phyloP scores from a whole-genome alignment of 2,797 vertebrate species.

The Myiothlypis chrysogaster region DNA sequence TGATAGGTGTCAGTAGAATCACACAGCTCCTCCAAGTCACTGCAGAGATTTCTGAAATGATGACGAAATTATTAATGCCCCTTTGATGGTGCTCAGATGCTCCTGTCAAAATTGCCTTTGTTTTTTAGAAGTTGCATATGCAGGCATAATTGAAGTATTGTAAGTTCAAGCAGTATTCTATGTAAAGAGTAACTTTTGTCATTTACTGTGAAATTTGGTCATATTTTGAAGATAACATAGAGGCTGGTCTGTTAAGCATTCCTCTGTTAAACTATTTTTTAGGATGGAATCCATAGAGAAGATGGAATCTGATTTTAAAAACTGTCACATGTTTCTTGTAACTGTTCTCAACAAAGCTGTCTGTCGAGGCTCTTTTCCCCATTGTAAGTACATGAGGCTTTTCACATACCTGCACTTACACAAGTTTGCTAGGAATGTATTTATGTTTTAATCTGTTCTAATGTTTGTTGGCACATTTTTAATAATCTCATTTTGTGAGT shows the following conservation, averaged over 20 bases:
- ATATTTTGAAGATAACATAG: background rate
- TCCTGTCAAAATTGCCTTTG: background rate
- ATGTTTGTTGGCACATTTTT: background rate
- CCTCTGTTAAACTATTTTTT: constrained; percentile 35
- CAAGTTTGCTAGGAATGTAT: background rate
- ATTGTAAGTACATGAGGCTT: constrained; percentile 82
- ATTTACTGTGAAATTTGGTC: background rate
- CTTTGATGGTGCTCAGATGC: background rate
- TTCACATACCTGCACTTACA: background rate
- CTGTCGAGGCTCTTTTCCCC: constrained; percentile 95
- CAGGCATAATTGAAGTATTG: background rate
- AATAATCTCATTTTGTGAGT: background rate
- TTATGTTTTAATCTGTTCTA: background rate
- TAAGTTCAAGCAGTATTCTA: background rate
- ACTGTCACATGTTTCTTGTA: constrained; percentile 98
- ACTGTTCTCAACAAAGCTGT: constrained; percentile 97
- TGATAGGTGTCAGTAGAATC: background rate
- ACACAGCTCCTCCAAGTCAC: background rate
- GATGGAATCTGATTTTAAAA: constrained; percentile 99
- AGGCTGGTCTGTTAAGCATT: background rate
- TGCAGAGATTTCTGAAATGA: background rate
- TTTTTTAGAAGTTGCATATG: background rate
- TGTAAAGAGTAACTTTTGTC: background rate
- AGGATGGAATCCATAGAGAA: constrained; percentile 98
- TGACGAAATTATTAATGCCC: background rate